Percentiles rank a stretch among this genome's conserved stretches.
phyloP scores from a whole-genome alignment of 2,797 vertebrate species.

The Oreonectes daqikongensis region DNA sequence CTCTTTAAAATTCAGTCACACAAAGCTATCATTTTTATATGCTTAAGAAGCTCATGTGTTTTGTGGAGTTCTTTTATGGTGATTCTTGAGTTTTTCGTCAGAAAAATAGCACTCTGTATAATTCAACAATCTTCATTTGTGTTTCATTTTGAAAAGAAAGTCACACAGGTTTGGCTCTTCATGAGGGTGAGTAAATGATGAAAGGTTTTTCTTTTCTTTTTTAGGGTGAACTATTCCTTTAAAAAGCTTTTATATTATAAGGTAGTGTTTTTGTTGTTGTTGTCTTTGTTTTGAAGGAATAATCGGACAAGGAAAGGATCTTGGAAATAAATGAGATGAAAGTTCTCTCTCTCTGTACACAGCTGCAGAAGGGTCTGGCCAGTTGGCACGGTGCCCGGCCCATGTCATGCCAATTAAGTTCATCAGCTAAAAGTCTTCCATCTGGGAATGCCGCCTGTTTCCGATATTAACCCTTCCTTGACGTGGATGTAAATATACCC shows the following conservation, averaged over 20 bases:
- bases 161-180: too few species aligned
- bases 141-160: background rate
- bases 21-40: too few species aligned
- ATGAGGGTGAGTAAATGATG: background rate
- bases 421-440: constrained; percentile 71
- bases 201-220: background rate
- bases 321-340: constrained; percentile 58
- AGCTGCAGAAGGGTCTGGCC: constrained; percentile 58
- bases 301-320: constrained; percentile 41
- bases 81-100: too few species aligned
- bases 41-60: background rate
- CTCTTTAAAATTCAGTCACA: too few species aligned
- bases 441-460: constrained; percentile 65
- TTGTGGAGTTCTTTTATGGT: background rate
- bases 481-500: constrained; percentile 45
- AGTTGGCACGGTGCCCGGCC: constrained; percentile 64
- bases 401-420: constrained; percentile 74
- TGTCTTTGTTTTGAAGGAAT: constrained; percentile 21
- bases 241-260: constrained; percentile 11
- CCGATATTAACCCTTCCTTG: constrained; percentile 67
- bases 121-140: background rate
- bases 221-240: constrained; percentile 1
- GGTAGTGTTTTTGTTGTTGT: constrained; percentile 25
- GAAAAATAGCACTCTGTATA: background rate
- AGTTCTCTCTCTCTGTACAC: constrained; percentile 33